phyloP scores from a whole-genome alignment of 2,113 vertebrate species.

The Sclerurus mexicanus region DNA sequence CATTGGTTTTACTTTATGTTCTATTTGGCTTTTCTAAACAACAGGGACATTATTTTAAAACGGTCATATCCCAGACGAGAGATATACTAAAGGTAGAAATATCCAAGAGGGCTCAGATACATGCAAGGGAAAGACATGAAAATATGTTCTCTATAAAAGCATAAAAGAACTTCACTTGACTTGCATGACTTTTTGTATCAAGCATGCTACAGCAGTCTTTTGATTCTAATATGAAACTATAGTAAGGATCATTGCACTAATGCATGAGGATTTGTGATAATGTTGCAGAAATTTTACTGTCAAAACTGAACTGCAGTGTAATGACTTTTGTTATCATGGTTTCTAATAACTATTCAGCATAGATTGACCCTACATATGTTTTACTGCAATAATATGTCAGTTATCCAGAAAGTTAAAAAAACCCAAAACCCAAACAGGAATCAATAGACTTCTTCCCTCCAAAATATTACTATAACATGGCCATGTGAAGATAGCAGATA shows the following conservation, averaged over 20 bases:
- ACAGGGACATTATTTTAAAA: neutral
- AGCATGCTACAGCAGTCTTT: slow-evolving; percentile 76
- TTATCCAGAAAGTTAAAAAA: slow-evolving; percentile 56
- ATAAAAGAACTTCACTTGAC: slow-evolving; percentile 68
- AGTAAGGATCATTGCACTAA: slow-evolving; percentile 87
- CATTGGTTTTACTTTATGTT: neutral
- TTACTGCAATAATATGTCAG: slow-evolving; percentile 72
- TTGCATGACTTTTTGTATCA: slow-evolving; percentile 73
- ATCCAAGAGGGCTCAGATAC: neutral
- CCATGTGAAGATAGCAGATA: neutral
- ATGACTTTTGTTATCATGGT: slow-evolving; percentile 84
- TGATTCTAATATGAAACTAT: slow-evolving; percentile 80
- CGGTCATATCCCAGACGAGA: neutral
- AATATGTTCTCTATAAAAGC: slow-evolving; percentile 60
- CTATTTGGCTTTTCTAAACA: neutral
- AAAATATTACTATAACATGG: neutral
- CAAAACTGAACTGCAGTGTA: slow-evolving; percentile 84
- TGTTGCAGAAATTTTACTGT: slow-evolving; percentile 88
- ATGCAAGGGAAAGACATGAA: slow-evolving; percentile 34
- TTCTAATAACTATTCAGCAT: slow-evolving; percentile 83
- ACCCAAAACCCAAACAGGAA: slow-evolving; percentile 2
- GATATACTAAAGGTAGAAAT: neutral
- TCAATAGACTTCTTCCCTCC: neutral
- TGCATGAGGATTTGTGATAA: slow-evolving; percentile 86
- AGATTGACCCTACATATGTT: slow-evolving; percentile 83